Base-by-base conservation (phyloP, 2,797 vertebrate species). In the Sebastes iracundus region DNA sequence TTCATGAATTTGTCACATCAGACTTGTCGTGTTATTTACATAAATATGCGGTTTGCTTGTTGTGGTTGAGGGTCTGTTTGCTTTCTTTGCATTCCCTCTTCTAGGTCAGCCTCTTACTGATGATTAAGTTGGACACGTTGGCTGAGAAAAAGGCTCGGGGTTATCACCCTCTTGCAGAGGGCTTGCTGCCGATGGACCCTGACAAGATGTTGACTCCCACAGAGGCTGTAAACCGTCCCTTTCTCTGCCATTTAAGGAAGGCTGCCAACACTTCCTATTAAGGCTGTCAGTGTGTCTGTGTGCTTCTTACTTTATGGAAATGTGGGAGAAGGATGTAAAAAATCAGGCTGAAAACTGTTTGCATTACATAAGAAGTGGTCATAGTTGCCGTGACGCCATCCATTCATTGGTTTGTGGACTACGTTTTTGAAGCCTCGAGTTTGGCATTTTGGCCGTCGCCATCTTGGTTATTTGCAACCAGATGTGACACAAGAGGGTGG, bases 51-150 rank as follows among this genome's bases (percentile, higher is more conserved):
- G n/a, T 70, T 28, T 25, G 25, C 74, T 75, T 86, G 58, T 76
- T 76, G 11, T n/a, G 25, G 23, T 20, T 46, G 12, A 61, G 46
- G 20, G 0, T 83, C 72, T 77, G 27, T 89, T 81, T 75, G 77
- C 83, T 84, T 71, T 74, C 72, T 71, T 79, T 86, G 82, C 81
- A 67, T 83, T 88, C 80, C 33, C 68, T 80, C 65, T 84, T 83
- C 46, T 46, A 23, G 86, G 79, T 83, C 81, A 74, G 38, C 59
- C 64, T 72, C 71, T 63, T 30, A 10, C 56, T 20, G 60, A 77
- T 89, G 87, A 92, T 90, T 67, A 81, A 71, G 73, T 85, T 7
- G 82, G 87, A 88, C 88, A 59, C 76, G 84, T 64, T 61, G 83
- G 85, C 82, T 63, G 80, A 82, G 81, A 53, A 81, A 68, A 71